These are phyloP conservation scores for Rhagologus leucostigma DNA, from an alignment of 2,113 vertebrate genomes.

Conservation along the genomic window DNA sequence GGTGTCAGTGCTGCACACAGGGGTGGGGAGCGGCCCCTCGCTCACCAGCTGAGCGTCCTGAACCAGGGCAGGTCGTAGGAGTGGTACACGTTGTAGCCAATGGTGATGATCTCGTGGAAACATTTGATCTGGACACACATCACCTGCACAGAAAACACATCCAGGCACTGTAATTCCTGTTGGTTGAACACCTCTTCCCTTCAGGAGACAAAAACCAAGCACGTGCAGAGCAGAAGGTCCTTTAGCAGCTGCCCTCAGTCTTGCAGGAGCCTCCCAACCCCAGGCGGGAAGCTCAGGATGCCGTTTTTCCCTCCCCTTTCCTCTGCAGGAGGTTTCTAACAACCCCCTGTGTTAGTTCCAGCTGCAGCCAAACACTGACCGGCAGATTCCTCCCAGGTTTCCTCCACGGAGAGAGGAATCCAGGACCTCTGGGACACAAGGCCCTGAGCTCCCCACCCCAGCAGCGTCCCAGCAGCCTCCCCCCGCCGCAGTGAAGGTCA, in stretches of 20 bases:
- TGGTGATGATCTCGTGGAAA: conserved; percentile 98
- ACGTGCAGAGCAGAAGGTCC: neutral
- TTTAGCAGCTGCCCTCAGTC: neutral
- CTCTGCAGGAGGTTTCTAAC: neutral
- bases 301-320: neutral
- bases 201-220: neutral
- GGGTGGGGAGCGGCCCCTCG: neutral
- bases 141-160: conserved; percentile 74
- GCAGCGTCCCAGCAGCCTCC: neutral
- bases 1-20: neutral
- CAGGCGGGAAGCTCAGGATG: neutral
- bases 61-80: conserved; percentile 99
- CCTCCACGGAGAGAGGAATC: neutral
- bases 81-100: conserved; percentile 97
- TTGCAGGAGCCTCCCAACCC: neutral
- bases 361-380: neutral
- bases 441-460: neutral
- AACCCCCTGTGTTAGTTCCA: neutral
- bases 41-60: conserved; percentile 96
- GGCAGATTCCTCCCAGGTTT: neutral
- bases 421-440: neutral
- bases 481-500: fast-evolving
- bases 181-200: neutral
- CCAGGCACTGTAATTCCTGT: neutral
- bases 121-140: conserved; percentile 98